phyloP scores from a whole-genome alignment of 2,113 vertebrate genomes.

The Sinocyclocheilus grahami region DNA sequence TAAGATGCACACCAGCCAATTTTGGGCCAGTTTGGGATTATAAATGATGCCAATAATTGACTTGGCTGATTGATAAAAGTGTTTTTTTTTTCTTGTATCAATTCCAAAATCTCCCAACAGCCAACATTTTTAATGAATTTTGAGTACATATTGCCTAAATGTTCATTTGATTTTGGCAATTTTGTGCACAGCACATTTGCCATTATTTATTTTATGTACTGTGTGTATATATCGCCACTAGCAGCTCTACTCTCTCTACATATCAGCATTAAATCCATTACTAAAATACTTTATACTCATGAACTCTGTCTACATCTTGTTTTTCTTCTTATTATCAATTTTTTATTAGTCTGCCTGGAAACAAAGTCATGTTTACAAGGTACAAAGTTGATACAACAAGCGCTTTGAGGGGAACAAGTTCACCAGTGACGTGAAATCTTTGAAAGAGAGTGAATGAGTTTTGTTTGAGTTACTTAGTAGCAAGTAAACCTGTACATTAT shows the following conservation, averaged over 20 bases:
- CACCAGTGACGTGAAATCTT: background rate
- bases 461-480: background rate
- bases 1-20: background rate
- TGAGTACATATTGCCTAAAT: background rate
- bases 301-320: background rate
- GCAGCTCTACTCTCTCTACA: background rate
- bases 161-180: background rate
- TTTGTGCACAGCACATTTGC: background rate
- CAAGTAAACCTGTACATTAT: background rate
- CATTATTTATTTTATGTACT: background rate
- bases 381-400: background rate
- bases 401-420: background rate
- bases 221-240: background rate
- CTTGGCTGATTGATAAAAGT: background rate
- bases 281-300: background rate
- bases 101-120: background rate
- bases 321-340: background rate
- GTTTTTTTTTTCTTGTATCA: background rate
- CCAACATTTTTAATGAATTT: background rate
- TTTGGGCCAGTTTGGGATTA: background rate
- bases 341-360: background rate
- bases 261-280: background rate
- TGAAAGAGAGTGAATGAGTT: background rate
- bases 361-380: background rate
- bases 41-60: background rate